Conservation (phyloP, 1,140 invertebrate species). For the Drosophila lacertosa region DNA sequence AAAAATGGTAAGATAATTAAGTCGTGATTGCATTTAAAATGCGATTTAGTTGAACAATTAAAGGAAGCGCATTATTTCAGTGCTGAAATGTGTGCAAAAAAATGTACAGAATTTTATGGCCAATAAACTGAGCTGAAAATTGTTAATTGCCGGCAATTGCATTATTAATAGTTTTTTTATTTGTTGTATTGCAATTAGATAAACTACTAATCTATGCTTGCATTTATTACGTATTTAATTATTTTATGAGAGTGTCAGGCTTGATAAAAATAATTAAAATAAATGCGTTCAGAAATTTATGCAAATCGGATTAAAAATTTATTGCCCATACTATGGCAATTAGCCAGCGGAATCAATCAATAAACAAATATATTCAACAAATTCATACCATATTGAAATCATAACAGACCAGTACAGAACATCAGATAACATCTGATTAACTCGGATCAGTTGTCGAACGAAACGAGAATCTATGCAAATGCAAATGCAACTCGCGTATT, state of each 20-base stretch:
- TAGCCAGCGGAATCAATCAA: slow-evolving; percentile 34
- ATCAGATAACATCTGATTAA: slow-evolving; percentile 17
- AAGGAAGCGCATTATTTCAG: slow-evolving; percentile 37
- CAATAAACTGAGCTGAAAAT: slow-evolving; percentile 39
- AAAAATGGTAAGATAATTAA: background rate
- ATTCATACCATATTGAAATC: slow-evolving; percentile 23
- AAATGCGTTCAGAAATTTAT: slow-evolving; percentile 5
- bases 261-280: background rate
- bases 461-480: slow-evolving; percentile 2
- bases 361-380: slow-evolving; percentile 15
- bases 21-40: slow-evolving; percentile 9
- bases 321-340: background rate
- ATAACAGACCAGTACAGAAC: background rate
- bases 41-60: slow-evolving; percentile 38
- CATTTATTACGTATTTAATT: background rate
- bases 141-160: slow-evolving; percentile 41
- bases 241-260: too few species aligned
- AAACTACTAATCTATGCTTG: background rate
- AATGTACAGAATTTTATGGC: slow-evolving; percentile 46
- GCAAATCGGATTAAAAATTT: background rate
- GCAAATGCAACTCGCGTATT: slow-evolving; percentile 3
- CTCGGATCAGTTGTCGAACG: slow-evolving; percentile 3
- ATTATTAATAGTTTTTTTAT: slow-evolving; percentile 21
- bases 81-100: slow-evolving; percentile 32
- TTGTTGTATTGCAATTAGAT: background rate